Evolutionary conservation across 2,888 invertebrate genomes (phyloP).

Genomic region (Xestia rhomboidea): DNA sequence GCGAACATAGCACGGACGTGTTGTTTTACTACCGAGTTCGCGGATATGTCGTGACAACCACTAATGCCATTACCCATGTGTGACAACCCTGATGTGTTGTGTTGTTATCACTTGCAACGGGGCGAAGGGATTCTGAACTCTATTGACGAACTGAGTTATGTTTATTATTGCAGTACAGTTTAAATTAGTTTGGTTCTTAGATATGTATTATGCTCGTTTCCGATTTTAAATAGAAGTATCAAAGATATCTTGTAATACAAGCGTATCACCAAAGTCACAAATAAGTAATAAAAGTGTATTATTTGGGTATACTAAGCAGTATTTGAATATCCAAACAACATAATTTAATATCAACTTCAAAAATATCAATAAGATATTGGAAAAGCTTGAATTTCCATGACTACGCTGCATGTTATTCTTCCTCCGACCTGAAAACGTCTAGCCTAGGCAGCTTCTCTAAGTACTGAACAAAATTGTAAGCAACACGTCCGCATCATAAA

Average conservation of each 20-base stretch:
- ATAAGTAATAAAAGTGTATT: not conserved
- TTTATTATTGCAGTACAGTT: not conserved
- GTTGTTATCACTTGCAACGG: not conserved
- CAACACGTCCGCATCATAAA: slow-evolving; percentile 78
- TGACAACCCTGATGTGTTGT: slow-evolving; percentile 14
- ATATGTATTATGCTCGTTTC: not conserved
- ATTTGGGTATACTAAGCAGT: not conserved
- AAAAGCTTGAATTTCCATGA: not conserved
- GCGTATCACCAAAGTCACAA: no score
- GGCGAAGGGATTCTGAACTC: not conserved
- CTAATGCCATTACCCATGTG: slow-evolving; percentile 7
- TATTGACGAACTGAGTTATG: not conserved
- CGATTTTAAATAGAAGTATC: not conserved
- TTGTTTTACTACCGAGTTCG: slow-evolving; percentile 21
- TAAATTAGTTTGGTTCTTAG: not conserved
- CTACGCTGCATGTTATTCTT: not conserved
- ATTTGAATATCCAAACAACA: not conserved
- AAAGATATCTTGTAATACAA: not conserved
- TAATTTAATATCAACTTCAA: not conserved
- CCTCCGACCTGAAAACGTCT: slow-evolving; percentile 9
- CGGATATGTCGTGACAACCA: slow-evolving; percentile 27
- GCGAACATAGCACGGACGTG: not conserved
- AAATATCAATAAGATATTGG: not conserved
- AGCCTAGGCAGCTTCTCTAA: slow-evolving; percentile 20
- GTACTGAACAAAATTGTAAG: slow-evolving; percentile 53